Conservation (phyloP, 2,888 invertebrate species). For the Coleophora deauratella region DNA sequence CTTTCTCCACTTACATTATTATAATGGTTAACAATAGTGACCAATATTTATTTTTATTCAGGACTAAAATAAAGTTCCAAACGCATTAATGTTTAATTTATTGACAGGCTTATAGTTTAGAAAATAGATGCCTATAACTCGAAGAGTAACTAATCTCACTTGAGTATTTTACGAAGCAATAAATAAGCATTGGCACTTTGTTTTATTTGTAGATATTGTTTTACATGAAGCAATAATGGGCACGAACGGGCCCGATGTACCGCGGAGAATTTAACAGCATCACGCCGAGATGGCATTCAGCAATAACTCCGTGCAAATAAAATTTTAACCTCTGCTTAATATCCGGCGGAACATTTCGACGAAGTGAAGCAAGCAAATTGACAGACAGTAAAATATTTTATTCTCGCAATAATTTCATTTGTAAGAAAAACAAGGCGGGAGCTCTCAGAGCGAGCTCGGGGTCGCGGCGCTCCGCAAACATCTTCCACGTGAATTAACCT, state of each 20-base stretch:
- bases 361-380: slow-evolving; percentile 56
- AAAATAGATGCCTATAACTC: too few species aligned
- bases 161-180: slow-evolving; percentile 32
- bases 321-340: slow-evolving; percentile 72
- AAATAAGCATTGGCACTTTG: slow-evolving; percentile 45
- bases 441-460: slow-evolving; percentile 3
- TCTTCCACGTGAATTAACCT: slow-evolving; percentile 67
- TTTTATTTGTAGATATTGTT: slow-evolving; percentile 60
- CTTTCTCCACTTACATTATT: too few species aligned
- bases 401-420: slow-evolving; percentile 68
- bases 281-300: slow-evolving; percentile 42
- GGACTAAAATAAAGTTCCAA: too few species aligned
- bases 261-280: slow-evolving; percentile 48
- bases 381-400: slow-evolving; percentile 74
- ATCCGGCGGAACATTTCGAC: slow-evolving; percentile 53
- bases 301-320: slow-evolving; percentile 63
- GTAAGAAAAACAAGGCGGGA: slow-evolving; percentile 58
- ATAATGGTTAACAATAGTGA: too few species aligned
- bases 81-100: too few species aligned
- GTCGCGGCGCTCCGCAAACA: slow-evolving; percentile 45
- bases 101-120: too few species aligned
- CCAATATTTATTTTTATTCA: too few species aligned
- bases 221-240: slow-evolving; percentile 52
- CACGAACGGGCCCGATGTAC: slow-evolving; percentile 40
- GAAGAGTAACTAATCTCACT: slow-evolving; percentile 5